A percentile compares a stretch with the other conserved stretches of the same genome.
Conservation (phyloP, 1,140 invertebrate species). For the Scaptomyza pallida region DNA sequence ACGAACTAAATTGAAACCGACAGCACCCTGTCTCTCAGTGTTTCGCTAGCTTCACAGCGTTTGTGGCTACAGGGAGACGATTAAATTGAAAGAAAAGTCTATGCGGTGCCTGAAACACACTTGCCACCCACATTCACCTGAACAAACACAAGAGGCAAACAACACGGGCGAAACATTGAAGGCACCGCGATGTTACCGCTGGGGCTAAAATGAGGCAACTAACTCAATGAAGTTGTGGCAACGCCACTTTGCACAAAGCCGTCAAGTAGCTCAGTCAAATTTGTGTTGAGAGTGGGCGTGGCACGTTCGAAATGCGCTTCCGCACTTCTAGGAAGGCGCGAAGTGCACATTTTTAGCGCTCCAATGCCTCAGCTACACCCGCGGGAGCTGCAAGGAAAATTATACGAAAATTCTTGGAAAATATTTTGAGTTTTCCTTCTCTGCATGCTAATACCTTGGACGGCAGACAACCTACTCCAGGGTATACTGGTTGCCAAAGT, state of each 20-base stretch:
- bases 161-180: not conserved
- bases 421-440: conserved; percentile 14
- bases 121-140: conserved; percentile 16
- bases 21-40: conserved; percentile 21
- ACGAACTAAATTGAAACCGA: conserved; percentile 48
- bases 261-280: conserved; percentile 3
- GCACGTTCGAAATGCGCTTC: conserved; percentile 30
- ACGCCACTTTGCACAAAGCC: conserved; percentile 2
- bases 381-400: conserved; percentile 9
- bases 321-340: conserved; percentile 37
- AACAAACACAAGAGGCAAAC: conserved; percentile 25
- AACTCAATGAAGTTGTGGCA: conserved; percentile 20
- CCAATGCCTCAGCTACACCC: not conserved
- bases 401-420: conserved; percentile 34
- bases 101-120: conserved; percentile 1
- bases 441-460: not conserved
- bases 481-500: not conserved
- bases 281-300: conserved; percentile 10
- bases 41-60: not conserved
- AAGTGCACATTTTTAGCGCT: conserved; percentile 45
- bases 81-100: conserved; percentile 1
- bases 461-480: conserved; percentile 1
- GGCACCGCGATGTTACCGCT: not conserved
- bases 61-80: not conserved
- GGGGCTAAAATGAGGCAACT: not conserved